A percentile compares a stretch with the other conserved stretches of the same genome.
Evolutionary conservation across 2,113 vertebrate species (phyloP).

Genomic region (Chionis minor): DNA sequence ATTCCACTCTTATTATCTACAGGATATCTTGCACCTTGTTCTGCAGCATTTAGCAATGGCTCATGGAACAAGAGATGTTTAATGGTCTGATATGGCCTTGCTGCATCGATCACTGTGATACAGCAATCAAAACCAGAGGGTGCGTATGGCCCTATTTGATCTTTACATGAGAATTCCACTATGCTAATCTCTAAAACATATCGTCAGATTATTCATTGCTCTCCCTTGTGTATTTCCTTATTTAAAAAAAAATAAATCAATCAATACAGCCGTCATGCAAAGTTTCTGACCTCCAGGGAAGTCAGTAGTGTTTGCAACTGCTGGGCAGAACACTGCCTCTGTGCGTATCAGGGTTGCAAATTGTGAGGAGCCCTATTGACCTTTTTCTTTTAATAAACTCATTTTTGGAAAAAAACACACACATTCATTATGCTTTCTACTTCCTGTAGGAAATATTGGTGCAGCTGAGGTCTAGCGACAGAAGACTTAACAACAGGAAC

Average conservation of each 20-base stretch:
- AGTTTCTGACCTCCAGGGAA: slow-evolving; percentile 9
- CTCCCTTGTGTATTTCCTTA: neutral
- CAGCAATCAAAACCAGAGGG: slow-evolving; percentile 20
- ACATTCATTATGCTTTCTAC: slow-evolving; percentile 2
- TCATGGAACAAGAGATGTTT: slow-evolving; percentile 29
- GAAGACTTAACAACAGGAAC: neutral
- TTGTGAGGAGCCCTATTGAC: neutral
- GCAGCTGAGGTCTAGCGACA: neutral
- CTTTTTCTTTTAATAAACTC: slow-evolving; percentile 33
- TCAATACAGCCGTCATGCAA: neutral
- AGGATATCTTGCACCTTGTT: slow-evolving; percentile 41
- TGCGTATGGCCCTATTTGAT: neutral
- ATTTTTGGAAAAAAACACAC: slow-evolving; percentile 18
- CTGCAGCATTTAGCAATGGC: slow-evolving; percentile 35
- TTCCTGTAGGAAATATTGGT: slow-evolving; percentile 17
- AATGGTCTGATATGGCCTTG: slow-evolving; percentile 8
- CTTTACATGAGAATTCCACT: neutral
- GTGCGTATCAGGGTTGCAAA: neutral
- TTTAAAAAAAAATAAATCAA: slow-evolving; percentile 8
- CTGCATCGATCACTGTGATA: slow-evolving; percentile 5
- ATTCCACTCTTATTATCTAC: slow-evolving; percentile 21
- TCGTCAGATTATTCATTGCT: neutral
- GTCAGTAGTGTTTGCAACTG: neutral
- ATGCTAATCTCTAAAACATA: slow-evolving; percentile 15
- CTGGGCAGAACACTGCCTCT: neutral